Base-by-base conservation (phyloP, 2,797 vertebrate species). In the Morus bassanus region DNA sequence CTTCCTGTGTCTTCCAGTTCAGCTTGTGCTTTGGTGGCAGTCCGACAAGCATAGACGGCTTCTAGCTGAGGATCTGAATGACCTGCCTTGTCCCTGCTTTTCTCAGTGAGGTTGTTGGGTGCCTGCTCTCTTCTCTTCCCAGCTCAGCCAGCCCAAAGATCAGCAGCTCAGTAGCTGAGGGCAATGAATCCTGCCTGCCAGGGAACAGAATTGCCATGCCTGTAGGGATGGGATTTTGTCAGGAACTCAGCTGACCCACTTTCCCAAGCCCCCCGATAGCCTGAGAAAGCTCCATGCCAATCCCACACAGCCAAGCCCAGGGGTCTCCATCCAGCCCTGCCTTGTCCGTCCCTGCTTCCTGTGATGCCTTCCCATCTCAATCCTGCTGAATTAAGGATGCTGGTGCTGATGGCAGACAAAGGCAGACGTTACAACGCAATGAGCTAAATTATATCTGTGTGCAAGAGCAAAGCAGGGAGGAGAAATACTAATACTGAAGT, bases 231-330 rank as follows among this genome's bases (percentile, higher is more conserved):
- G 75, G 45, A 13, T 73, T 64, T 73, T 33, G 35, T 54, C 69
- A 59, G 74, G 54, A 59, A 6, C 13, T 45, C n/a, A 7, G 35
- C 59, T 64, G 56, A n/a, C 10, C 11, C 21, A 7, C 56, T n/a
- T 73, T n/a, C 45, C 18, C 1, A 0, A 81, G 23, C 10, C 9
- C 31, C 13, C 6, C 0, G 0, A 7, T 1, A 60, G 16, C 51
- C n/a, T 25, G 14, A 33, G 74, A 39, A 84, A 50, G n/a, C 64
- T 45, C 78, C 6, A 25, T 61, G 54, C 21, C 35, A 16, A 2
- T 53, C 45, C 69, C 8, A 1, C 33, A 10, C 18, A 21, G 30
- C 28, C 35, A 9, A 53, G 30, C 27, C 25, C 11, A 0, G 13
- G 21, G 25, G 10, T 54, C 21, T 68, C 27, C 45, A 16, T 33